phyloP scores from a whole-genome alignment of 2,113 vertebrate species.

The Anser cygnoides region DNA sequence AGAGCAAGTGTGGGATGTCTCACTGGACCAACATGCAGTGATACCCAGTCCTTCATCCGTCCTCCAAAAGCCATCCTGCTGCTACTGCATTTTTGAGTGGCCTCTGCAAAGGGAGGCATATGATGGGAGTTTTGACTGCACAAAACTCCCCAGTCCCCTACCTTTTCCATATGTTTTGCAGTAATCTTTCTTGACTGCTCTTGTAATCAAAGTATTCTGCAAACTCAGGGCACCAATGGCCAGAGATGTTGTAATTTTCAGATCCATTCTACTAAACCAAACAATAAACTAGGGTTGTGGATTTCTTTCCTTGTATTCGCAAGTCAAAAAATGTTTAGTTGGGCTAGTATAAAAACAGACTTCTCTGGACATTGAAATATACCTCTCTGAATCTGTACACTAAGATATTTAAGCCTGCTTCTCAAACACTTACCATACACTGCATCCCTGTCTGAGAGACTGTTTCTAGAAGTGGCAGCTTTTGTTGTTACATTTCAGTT shows the following conservation, averaged over 20 bases:
- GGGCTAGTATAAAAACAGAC: background rate
- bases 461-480: background rate
- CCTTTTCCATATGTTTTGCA: background rate
- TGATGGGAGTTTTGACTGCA: background rate
- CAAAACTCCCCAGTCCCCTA: background rate
- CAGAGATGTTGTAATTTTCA: background rate
- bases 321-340: background rate
- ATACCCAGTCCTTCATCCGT: background rate
- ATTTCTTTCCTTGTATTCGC: background rate
- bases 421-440: background rate
- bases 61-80: background rate
- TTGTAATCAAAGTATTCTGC: background rate
- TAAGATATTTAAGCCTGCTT: background rate
- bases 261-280: background rate
- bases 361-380: rapidly evolving
- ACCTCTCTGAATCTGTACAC: background rate
- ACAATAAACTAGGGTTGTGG: background rate
- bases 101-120: background rate
- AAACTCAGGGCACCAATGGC: background rate
- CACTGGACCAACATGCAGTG: background rate
- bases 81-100: background rate
- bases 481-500: background rate
- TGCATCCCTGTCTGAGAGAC: background rate
- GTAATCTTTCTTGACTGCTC: background rate
- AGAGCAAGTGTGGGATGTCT: background rate